Evolutionary conservation across 2,888 invertebrate genomes (phyloP), one percentile per base, ranked within the genome.

Genomic region (Oasisia sp.): DNA sequence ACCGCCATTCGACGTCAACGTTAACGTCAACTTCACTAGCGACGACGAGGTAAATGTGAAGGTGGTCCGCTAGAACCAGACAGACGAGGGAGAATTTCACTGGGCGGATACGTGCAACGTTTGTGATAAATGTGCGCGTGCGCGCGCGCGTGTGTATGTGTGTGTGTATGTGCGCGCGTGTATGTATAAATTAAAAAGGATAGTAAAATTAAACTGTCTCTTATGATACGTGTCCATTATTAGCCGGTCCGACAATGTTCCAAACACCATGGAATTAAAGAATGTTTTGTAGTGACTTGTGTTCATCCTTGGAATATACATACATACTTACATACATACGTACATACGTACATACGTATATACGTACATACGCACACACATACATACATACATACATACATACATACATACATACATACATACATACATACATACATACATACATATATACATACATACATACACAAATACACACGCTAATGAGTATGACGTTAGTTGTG

Each of bases 1-100:
- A n/a, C 19, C 38, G 14, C 91, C 91, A 5, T 91, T 91, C 91
- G 8, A 50, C 91, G 91, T n/a, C n/a, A 32, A 14, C n/a, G 32
- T 27, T 5, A 27, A 19, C 27, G 7, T 74, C 27, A 74, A 5
- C 91, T 50, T n/a, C 50, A 27, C 74, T 7, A 19, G 14, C 27
- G 27, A 5, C 74, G 27, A 74, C 27, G 74, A 74, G 74, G 74
- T 74, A 74, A 74, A n/a, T 7, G n/a, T 27, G 27, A 27, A 7
- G 1, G 74, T 7, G 27, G 74, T 74, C 74, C 74, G 27, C 27
- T 27, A 74, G n/a, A 2, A 74, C 14, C n/a, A 7, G 14, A 19
- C 27, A 27, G 27, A 27, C 27, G 27, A 2, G 27, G 27, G 74
- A 7, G 14, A 19, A 27, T 27, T 27, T 19, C 5, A 7, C 74